phyloP scores from a whole-genome alignment of 1,140 invertebrate species.

The Drosophila varians region DNA sequence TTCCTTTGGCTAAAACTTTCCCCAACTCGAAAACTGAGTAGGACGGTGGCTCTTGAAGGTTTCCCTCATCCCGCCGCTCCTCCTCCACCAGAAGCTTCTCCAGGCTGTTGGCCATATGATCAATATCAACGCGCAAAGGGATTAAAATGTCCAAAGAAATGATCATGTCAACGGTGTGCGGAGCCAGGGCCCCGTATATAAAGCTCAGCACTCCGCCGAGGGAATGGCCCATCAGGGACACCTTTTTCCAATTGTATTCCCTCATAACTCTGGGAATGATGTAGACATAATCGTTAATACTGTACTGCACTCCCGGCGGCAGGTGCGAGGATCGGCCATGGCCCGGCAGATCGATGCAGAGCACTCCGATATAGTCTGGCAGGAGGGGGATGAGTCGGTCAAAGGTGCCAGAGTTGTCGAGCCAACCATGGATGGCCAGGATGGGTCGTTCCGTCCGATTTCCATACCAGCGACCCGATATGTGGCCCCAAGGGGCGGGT shows the following conservation, averaged over 20 bases:
- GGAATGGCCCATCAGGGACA: constrained; percentile 88
- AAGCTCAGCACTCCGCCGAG: constrained; percentile 86
- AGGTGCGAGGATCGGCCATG: constrained; percentile 88
- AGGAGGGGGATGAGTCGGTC: constrained; percentile 87
- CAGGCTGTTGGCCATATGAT: background rate
- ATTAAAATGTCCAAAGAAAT: constrained; percentile 86
- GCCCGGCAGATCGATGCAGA: constrained; percentile 89
- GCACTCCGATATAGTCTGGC: constrained; percentile 85
- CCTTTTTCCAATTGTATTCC: constrained; percentile 88
- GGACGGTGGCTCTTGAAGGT: constrained; percentile 84
- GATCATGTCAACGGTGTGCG: constrained; percentile 86
- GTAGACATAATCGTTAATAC: constrained; percentile 84
- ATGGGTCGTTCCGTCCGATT: constrained; percentile 86
- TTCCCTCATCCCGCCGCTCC: constrained; percentile 22
- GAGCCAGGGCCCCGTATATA: constrained; percentile 85
- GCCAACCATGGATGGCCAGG: constrained; percentile 89
- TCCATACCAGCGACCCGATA: constrained; percentile 89
- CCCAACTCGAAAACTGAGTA: constrained; percentile 86
- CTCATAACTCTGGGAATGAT: constrained; percentile 86
- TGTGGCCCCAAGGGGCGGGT: constrained; percentile 87
- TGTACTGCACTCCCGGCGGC: constrained; percentile 86
- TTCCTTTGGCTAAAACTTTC: constrained; percentile 84
- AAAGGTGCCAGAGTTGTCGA: constrained; percentile 89
- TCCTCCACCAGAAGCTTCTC: constrained; percentile 59
- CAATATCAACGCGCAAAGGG: constrained; percentile 28